phyloP scores from a whole-genome alignment of 2,888 invertebrate genomes.

The Stegophylla sp. region DNA sequence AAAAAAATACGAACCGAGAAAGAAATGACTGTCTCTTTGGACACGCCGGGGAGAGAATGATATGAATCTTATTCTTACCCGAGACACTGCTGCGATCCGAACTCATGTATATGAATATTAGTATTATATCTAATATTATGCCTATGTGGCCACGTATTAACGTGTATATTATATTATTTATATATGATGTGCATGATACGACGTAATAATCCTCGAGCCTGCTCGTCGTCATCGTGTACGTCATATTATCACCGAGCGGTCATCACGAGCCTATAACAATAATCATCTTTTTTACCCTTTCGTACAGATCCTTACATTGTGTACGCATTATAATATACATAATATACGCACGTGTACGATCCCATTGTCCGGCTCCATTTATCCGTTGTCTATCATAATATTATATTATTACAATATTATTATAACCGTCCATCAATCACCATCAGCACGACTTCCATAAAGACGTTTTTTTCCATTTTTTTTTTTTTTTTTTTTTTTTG shows the following conservation, averaged over 20 bases:
- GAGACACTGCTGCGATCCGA: background rate
- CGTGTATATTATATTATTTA: background rate
- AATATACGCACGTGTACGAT: background rate
- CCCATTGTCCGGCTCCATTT: background rate
- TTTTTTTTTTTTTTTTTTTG: background rate
- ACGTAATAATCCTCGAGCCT: slow-evolving; percentile 21
- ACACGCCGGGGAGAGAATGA: slow-evolving; percentile 5
- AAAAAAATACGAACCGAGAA: background rate
- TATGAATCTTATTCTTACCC: slow-evolving; percentile 21
- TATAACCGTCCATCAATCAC: slow-evolving; percentile 27
- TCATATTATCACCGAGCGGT: slow-evolving; percentile 32
- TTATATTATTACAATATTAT: slow-evolving; percentile 15
- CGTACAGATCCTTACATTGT: background rate
- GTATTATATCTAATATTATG: background rate
- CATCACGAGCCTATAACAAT: slow-evolving; percentile 28
- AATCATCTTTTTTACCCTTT: slow-evolving; percentile 25
- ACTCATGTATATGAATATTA: background rate
- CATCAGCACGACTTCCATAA: background rate
- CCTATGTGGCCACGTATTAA: background rate
- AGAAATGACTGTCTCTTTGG: slow-evolving; percentile 6
- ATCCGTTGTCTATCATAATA: slow-evolving; percentile 15
- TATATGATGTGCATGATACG: slow-evolving; percentile 5
- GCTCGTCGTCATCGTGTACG: background rate
- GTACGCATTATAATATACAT: background rate
- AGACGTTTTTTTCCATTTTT: background rate